Percentiles rank a stretch among this genome's conserved stretches.
phyloP scores from a whole-genome alignment of 1,140 invertebrate species.

The Musca vetustissima region DNA sequence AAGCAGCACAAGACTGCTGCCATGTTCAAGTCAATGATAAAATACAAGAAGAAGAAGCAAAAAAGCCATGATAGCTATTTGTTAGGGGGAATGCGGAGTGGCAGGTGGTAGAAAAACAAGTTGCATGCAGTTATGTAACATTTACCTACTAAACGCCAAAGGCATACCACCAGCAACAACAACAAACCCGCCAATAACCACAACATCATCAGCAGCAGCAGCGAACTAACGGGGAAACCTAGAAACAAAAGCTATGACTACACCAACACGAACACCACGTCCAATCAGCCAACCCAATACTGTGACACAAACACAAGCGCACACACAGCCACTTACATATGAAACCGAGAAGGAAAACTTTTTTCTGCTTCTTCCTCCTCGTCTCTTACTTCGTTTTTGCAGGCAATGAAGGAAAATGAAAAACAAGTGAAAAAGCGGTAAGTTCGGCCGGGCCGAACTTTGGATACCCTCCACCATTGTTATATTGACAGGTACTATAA shows the following conservation, averaged over 20 bases:
- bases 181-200: neutral
- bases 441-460: too few relatives aligned
- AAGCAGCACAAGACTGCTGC: neutral
- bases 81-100: too few relatives aligned
- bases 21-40: conserved; percentile 1
- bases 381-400: neutral
- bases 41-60: neutral
- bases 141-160: conserved; percentile 18
- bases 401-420: too few relatives aligned
- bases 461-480: too few relatives aligned
- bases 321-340: too few relatives aligned
- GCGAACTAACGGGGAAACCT: neutral
- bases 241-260: neutral
- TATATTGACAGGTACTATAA: too few relatives aligned
- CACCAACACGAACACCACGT: too few relatives aligned
- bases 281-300: neutral
- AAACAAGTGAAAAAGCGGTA: too few relatives aligned
- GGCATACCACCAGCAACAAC: neutral
- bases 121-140: conserved; percentile 21
- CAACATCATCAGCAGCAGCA: too few relatives aligned
- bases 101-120: conserved; percentile 1
- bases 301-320: too few relatives aligned
- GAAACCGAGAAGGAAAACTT: too few relatives aligned
- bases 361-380: too few relatives aligned
- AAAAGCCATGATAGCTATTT: neutral